Evolutionary conservation across 1,140 invertebrate species (phyloP).

Genomic region (Armadillidium nasatum): DNA sequence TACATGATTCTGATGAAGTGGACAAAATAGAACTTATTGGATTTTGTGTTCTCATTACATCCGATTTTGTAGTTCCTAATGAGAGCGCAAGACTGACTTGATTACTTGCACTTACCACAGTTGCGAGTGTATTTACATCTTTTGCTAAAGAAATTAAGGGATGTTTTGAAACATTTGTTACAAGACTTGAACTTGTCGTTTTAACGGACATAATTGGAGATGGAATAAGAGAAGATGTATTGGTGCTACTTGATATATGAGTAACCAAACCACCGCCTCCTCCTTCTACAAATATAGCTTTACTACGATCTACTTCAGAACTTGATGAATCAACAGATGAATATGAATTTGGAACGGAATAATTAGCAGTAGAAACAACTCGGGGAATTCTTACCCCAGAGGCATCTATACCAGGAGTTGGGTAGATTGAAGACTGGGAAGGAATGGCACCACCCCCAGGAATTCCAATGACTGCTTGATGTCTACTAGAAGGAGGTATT

Average conservation of each 20-base stretch:
- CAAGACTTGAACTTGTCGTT: constrained; percentile 6
- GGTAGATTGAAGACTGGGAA: constrained; percentile 36
- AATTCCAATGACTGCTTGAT: constrained; percentile 45
- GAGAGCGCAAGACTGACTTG: constrained; percentile 30
- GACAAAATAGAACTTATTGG: not conserved
- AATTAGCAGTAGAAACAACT: constrained; percentile 30
- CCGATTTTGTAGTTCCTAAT: not conserved
- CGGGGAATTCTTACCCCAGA: constrained; percentile 24
- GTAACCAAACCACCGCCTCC: not conserved
- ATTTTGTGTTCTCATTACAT: not conserved
- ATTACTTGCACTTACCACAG: constrained; percentile 35
- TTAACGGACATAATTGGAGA: constrained; percentile 37
- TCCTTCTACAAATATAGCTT: not conserved
- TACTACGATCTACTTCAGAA: not conserved
- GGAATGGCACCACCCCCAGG: constrained; percentile 44
- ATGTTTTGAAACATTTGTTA: constrained; percentile 7
- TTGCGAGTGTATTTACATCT: constrained; percentile 35
- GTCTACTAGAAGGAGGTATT: constrained; percentile 43
- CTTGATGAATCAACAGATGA: not conserved
- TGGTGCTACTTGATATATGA: not conserved
- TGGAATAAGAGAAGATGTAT: constrained; percentile 26
- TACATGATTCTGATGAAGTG: not conserved
- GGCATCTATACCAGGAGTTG: constrained; percentile 35
- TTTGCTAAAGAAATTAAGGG: constrained; percentile 19
- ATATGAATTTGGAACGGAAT: constrained; percentile 9